Base-by-base conservation (phyloP, 1,140 invertebrate species). In the Bilobella aurantiaca region DNA sequence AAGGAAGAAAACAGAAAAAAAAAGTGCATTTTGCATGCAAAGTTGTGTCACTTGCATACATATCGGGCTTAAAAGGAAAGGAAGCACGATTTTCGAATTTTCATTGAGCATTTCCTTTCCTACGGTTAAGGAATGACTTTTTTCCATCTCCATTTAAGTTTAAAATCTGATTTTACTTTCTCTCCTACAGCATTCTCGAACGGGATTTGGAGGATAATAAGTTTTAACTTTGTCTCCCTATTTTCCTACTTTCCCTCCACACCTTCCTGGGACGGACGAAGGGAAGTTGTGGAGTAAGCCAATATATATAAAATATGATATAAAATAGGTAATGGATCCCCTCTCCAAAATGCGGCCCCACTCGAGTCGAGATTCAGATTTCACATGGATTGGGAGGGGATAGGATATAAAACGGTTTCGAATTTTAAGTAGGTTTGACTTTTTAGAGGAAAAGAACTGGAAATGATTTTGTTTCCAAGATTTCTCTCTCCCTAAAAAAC, bases 381-480 rank as follows among this genome's bases (percentile, higher is more conserved):
- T 29, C 27, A 31, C 28, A 5, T 23, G 14, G 2, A 34, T 5
- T 27, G 3, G 2, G 42, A 14, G 25, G 31, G 57, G 62, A 69
- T 63, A 60, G 61, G 63, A 62, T 69, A 66, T 66, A 64, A 69
- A 69, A 69, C 68, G 68, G 64, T 69, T 60, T 29, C 34, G 68
- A 69, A 69, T 69, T 69, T 69, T 69, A 69, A 69, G 64, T 66
- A 69, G 68, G 64, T 64, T 28, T 58, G 21, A 28, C 25, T 32
- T 42, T 65, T n/a, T n/a, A n/a, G n/a, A n/a, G n/a, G n/a, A n/a
- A n/a, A n/a, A 58, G 49, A 49, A 69, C 63, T 69, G 67, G 68
- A 66, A 66, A 66, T 66, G 64, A 66, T 60, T 69, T 64, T 63
- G 63, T 65, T 63, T 58, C 46, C 42, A 30, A 23, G 32, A 64